Evolutionary conservation across 2,888 invertebrate genomes (phyloP), one percentile per base, ranked within the genome.

Genomic region (Lasioglossum malachurum): DNA sequence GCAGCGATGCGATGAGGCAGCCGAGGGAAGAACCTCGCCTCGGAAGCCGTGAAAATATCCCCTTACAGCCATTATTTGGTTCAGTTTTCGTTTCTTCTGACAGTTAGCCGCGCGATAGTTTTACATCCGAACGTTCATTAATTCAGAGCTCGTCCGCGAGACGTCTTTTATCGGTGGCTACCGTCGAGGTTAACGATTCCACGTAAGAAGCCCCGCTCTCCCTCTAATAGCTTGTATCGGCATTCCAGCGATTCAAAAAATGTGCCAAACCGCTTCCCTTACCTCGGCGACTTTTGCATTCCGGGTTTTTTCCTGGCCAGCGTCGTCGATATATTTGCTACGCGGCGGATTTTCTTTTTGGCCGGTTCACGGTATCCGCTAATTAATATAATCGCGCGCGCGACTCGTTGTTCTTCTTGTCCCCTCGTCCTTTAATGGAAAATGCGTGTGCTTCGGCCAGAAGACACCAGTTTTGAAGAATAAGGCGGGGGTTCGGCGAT

Each of bases 171-270:
- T 82, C 87, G 87, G 76, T 49, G 80, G 87, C 86, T 80, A 75
- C 85, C 89, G 85, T 80, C 87, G 89, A 89, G 90, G 88, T 89
- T 91, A 89, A 87, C 89, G 89, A 91, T 91, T 90, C 90, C 86
- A 75, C 86, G 85, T 86, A 91, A 91, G 90, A 93, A 89, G 84
- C 76, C 81, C 78, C 41, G 53, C 77, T 67, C 76, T 78, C 86
- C 85, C 87, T 87, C 93, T 92, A 93, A 93, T 93, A 92, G 93
- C 93, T 93, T 90, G 90, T 90, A 88, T 74, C 88, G 88, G 87
- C 89, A 87, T 88, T 93, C 91, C 88, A 84, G 88, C 88, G 87
- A 90, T 88, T 88, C 88, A 90, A 90, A 90, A 90, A 90, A 89
- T 89, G 88, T 90, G 89, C 89, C 89, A 89, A 89, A 89, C 86